These are phyloP conservation scores for Euproctis similis DNA, from an alignment of 2,888 invertebrate species.

Conservation along the genomic window DNA sequence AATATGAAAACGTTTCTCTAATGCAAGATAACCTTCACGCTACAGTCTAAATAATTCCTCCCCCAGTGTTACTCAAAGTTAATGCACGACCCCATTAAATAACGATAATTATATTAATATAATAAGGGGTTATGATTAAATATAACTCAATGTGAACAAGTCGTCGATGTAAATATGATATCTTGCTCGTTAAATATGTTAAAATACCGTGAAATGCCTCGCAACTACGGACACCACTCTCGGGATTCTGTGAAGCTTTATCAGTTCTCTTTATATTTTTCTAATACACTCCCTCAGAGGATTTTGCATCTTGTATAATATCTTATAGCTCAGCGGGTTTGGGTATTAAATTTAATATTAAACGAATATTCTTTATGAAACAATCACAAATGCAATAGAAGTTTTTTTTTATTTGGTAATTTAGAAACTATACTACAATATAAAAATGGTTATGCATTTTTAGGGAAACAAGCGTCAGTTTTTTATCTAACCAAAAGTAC, in stretches of 20 bases:
- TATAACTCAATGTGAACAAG: slow-evolving; percentile 39
- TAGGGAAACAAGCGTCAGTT: too few species aligned
- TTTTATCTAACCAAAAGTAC: too few species aligned
- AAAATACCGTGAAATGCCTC: slow-evolving; percentile 73
- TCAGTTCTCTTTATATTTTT: slow-evolving; percentile 54
- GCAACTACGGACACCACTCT: slow-evolving; percentile 62
- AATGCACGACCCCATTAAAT: slow-evolving; percentile 7
- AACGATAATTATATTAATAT: slow-evolving; percentile 18
- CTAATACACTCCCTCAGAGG: slow-evolving; percentile 60
- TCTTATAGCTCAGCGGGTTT: slow-evolving; percentile 39
- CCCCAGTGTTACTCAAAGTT: slow-evolving; percentile 2
- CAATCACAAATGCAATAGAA: too few species aligned
- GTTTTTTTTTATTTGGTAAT: too few species aligned
- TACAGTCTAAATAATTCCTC: slow-evolving; percentile 1
- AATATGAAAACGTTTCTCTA: too few species aligned
- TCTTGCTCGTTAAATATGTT: slow-evolving; percentile 75
- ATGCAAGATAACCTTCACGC: neutral
- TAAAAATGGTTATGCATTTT: too few species aligned
- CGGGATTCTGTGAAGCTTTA: slow-evolving; percentile 39
- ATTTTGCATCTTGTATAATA: slow-evolving; percentile 54
- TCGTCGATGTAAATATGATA: slow-evolving; percentile 63
- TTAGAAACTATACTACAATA: too few species aligned
- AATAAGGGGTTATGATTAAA: slow-evolving; percentile 40
- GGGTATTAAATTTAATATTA: slow-evolving; percentile 45
- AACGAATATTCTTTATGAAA: too few species aligned